Evolutionary conservation across 2,888 invertebrate species (phyloP).

Genomic region (Heteropelma amictum): DNA sequence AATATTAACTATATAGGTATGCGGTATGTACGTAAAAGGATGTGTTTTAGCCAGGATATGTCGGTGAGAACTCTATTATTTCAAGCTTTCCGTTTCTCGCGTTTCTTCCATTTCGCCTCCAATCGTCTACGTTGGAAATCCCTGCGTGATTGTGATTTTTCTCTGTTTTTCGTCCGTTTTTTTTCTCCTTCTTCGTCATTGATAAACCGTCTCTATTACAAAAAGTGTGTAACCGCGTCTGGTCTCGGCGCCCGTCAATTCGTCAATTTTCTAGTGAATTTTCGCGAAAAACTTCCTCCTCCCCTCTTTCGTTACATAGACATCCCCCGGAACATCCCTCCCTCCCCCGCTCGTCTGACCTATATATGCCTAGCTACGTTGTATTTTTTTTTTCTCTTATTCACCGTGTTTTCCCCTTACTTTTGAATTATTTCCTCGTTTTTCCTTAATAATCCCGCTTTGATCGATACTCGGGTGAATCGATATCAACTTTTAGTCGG

Average conservation of each 20-base stretch:
- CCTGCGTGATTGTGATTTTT: constrained; percentile 22
- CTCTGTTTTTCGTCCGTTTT: too few relatives aligned
- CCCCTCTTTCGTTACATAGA: constrained; percentile 12
- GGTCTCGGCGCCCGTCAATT: too few relatives aligned
- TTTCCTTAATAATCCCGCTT: constrained; percentile 18
- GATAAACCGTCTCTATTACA: too few relatives aligned
- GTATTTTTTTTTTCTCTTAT: constrained; percentile 34
- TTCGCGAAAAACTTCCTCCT: too few relatives aligned
- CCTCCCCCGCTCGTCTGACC: constrained; percentile 48
- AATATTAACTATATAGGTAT: constrained; percentile 72
- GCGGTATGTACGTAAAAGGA: constrained; percentile 74
- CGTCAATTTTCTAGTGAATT: too few relatives aligned
- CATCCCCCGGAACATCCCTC: constrained; percentile 50
- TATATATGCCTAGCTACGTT: constrained; percentile 52
- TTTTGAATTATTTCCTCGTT: constrained; percentile 9
- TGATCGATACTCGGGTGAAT: constrained; percentile 8
- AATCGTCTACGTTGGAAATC: not conserved
- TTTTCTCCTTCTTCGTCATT: too few relatives aligned
- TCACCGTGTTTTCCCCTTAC: constrained; percentile 7
- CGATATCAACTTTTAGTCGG: constrained; percentile 19
- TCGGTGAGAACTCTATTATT: constrained; percentile 74
- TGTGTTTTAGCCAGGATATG: constrained; percentile 77
- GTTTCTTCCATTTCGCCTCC: not conserved
- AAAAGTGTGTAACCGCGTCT: too few relatives aligned
- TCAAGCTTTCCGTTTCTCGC: constrained; percentile 61